Evolutionary conservation across 2,888 invertebrate species (phyloP), one percentile per base, ranked within the genome.

Genomic region (Nomada fucata): DNA sequence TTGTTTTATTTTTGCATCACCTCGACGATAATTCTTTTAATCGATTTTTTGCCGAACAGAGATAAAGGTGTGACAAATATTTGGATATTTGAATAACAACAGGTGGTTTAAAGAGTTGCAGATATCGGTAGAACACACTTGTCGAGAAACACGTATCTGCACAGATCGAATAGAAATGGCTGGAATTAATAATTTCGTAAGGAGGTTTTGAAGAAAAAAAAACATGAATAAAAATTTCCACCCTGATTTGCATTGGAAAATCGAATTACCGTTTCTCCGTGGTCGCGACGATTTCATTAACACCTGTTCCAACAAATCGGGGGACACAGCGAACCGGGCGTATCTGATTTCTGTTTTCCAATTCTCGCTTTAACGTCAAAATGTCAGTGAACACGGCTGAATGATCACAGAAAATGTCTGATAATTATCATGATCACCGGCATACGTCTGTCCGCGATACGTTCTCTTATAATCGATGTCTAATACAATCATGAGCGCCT

Each of bases 371-470:
- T 83, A 84, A 87, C 89, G 91, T 91, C 91, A 91, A 90, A 91
- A 89, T 91, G 90, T 89, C 91, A 90, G 85, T 83, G 89, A 86
- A 82, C 86, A 88, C 89, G 87, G 88, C 89, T 87, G 88, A 86
- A 68, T 79, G 87, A 63, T 59, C 86, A 84, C 74, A 79, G 85
- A 83, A 91, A 89, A 84, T 86, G 79, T 69, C 79, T 76, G 86
- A 85, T 88, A 89, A 91, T 90, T 89, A 90, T 86, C 84, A 59
- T 76, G 76, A 78, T 68, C 80, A 70, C 57, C 71, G 59, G 44
- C 75, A 47, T 78, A 59, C 59, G 79, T 76, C 53, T 80, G 70
- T 53, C 60, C 70, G 47, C 63, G 72, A 76, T 73, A 86, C 83
- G 70, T 79, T 86, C 85, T 70, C 82, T 79, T 84, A 69, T 86